phyloP scores from a whole-genome alignment of 1,140 invertebrate genomes.

The Formica exsecta region DNA sequence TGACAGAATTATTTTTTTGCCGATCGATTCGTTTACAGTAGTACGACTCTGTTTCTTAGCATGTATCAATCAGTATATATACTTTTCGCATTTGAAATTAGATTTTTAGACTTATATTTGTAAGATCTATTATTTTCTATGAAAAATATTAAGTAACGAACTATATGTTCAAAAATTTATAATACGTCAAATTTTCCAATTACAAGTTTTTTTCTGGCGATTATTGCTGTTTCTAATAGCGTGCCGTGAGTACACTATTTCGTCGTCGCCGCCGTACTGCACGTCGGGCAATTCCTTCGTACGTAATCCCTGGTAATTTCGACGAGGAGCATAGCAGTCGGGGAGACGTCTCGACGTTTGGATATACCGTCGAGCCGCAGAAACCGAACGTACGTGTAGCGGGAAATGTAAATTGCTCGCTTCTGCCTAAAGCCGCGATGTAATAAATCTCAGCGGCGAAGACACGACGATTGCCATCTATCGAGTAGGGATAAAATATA shows the following conservation, averaged over 20 bases:
- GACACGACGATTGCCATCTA: constrained; percentile 82
- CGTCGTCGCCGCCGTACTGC: constrained; percentile 6
- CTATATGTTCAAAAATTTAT: not conserved
- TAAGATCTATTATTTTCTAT: too few species aligned
- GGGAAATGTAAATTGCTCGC: constrained; percentile 82
- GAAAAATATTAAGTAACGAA: too few species aligned
- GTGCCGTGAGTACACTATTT: constrained; percentile 22
- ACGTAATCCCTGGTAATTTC: constrained; percentile 76
- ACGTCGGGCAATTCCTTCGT: constrained; percentile 52
- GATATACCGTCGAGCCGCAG: constrained; percentile 66
- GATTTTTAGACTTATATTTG: too few species aligned
- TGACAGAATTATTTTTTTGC: not conserved
- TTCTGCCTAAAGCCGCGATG: constrained; percentile 78
- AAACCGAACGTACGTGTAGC: constrained; percentile 66
- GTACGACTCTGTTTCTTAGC: too few species aligned
- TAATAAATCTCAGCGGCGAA: constrained; percentile 81
- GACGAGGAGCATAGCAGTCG: constrained; percentile 61
- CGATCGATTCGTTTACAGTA: not conserved
- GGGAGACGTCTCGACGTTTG: constrained; percentile 70
- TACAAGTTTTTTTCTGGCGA: not conserved
- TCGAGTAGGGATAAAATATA: constrained; percentile 76
- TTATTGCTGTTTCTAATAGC: constrained; percentile 10
- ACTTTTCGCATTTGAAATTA: too few species aligned
- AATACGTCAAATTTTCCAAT: not conserved
- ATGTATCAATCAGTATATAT: too few species aligned